These are phyloP conservation scores for Lepeophtheirus salmonis DNA, from an alignment of 1,140 invertebrate species.

Conservation along the genomic window DNA sequence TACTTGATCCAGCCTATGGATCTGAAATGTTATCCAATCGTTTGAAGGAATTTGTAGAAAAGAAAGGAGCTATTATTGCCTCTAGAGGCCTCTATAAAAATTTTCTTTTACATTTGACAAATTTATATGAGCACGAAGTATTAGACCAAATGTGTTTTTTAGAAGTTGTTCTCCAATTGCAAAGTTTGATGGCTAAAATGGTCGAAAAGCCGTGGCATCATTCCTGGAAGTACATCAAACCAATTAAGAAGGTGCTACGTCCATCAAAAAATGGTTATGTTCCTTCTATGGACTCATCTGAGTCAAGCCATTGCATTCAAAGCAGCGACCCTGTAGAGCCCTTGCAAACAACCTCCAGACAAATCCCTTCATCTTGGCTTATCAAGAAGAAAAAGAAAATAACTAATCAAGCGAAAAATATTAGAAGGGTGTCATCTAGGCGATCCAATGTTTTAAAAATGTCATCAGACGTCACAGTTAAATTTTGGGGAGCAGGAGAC, in stretches of 20 bases:
- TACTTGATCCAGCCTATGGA: not conserved
- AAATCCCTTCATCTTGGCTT: no score
- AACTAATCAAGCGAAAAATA: no score
- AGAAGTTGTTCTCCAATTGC: not conserved
- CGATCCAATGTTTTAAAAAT: no score
- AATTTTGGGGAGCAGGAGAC: not conserved
- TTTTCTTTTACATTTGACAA: slow-evolving; percentile 12
- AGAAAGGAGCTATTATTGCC: not conserved
- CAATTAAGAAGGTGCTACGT: no score
- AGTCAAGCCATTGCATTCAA: no score
- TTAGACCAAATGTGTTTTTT: not conserved
- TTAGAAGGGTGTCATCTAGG: not conserved
- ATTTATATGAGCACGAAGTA: slow-evolving; percentile 1
- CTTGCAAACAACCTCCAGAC: no score
- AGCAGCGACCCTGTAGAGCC: no score
- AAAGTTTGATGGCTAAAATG: not conserved
- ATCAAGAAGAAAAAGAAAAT: no score
- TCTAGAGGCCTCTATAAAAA: not conserved
- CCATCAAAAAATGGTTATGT: no score
- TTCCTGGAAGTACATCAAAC: no score
- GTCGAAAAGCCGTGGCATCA: not conserved
- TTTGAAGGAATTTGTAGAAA: slow-evolving; percentile 1
- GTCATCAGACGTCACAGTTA: not conserved
- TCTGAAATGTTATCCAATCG: not conserved
- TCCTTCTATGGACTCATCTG: not conserved